A percentile compares a stretch with the other conserved stretches of the same genome.
These are phyloP conservation scores for Tapirus terrestris DNA, from an alignment of 2,113 vertebrate genomes.

Conservation along the genomic window DNA sequence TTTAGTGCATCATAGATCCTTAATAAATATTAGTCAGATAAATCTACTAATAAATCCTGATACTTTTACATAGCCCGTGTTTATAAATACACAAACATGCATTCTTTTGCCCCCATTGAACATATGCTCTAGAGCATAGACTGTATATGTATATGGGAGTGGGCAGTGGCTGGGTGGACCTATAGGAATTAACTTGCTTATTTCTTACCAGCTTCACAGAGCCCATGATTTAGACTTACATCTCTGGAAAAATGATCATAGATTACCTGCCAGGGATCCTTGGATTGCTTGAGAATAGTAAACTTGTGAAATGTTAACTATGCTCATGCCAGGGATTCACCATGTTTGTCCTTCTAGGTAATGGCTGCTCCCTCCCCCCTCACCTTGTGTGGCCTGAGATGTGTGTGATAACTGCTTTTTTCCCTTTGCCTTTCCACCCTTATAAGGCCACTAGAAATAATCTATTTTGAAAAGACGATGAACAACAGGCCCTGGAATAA, in stretches of 20 bases:
- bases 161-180: too few relatives aligned
- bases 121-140: not conserved
- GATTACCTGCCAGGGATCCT: not conserved
- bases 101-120: not conserved
- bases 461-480: slow-evolving; percentile 47
- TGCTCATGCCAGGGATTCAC: not conserved
- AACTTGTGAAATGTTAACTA: not conserved
- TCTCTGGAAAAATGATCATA: not conserved
- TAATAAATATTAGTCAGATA: not conserved
- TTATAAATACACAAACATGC: not conserved
- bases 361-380: not conserved
- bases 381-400: not conserved
- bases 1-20: not conserved
- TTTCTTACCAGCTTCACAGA: slow-evolving; percentile 4
- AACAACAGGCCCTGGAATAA: slow-evolving; percentile 55
- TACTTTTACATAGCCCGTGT: not conserved
- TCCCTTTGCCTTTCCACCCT: not conserved
- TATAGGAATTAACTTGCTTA: not conserved
- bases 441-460: slow-evolving; percentile 53
- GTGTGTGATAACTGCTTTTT: not conserved
- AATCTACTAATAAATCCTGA: not conserved
- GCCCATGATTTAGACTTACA: not conserved
- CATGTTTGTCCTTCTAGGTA: not conserved
- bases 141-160: not conserved
- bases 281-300: not conserved